These are phyloP conservation scores for Cheilosia variabilis DNA, from an alignment of 2,888 invertebrate genomes.

Conservation along the genomic window DNA sequence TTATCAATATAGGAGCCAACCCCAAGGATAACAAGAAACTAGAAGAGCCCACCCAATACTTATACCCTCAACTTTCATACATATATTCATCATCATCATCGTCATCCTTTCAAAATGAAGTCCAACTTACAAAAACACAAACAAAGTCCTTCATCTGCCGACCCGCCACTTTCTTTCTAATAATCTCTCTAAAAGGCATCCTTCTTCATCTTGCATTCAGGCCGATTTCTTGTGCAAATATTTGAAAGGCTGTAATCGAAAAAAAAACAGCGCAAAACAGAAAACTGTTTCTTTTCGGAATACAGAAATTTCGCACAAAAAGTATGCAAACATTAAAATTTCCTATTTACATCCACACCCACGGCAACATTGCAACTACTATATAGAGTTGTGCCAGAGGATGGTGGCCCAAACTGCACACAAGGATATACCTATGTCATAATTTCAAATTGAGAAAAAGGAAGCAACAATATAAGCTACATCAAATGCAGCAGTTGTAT, in stretches of 20 bases:
- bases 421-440: constrained; percentile 50
- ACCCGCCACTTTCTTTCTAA: background rate
- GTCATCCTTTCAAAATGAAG: background rate
- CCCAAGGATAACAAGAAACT: no score
- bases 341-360: constrained; percentile 54
- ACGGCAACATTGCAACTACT: constrained; percentile 43
- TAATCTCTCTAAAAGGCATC: background rate
- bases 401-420: constrained; percentile 43
- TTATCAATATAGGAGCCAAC: no score
- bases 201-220: constrained; percentile 58
- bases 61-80: background rate
- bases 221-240: constrained; percentile 73
- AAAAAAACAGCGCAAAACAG: constrained; percentile 19
- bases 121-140: constrained; percentile 35
- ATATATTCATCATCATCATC: background rate
- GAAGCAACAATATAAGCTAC: constrained; percentile 35
- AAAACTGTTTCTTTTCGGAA: constrained; percentile 6
- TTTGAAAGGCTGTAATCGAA: constrained; percentile 76
- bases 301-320: constrained; percentile 16
- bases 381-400: constrained; percentile 7
- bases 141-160: background rate
- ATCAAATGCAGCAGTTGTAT: constrained; percentile 43
- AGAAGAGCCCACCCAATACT: no score
- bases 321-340: constrained; percentile 26
- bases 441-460: constrained; percentile 50